phyloP scores from a whole-genome alignment of 2,888 invertebrate genomes.

The Pachliopta kotzebuea region DNA sequence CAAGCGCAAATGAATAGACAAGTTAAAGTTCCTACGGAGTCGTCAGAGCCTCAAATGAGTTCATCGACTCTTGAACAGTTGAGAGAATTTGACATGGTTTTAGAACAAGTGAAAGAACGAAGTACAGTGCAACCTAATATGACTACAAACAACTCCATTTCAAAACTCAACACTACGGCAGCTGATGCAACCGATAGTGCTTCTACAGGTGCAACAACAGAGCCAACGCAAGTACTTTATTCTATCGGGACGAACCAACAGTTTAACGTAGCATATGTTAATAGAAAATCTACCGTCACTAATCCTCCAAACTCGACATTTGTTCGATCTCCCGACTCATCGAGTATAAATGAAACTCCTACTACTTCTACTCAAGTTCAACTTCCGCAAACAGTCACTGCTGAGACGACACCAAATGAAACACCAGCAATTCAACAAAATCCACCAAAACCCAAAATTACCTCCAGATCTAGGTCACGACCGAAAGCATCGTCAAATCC shows the following conservation, averaged over 20 bases:
- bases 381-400: conserved; percentile 48
- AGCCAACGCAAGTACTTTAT: conserved; percentile 62
- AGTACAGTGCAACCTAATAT: conserved; percentile 82
- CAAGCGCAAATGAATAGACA: conserved; percentile 50
- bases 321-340: conserved; percentile 67
- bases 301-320: conserved; percentile 58
- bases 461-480: conserved; percentile 73
- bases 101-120: conserved; percentile 89
- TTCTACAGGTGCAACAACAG: conserved; percentile 45
- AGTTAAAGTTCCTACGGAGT: conserved; percentile 54
- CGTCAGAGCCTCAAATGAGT: conserved; percentile 83
- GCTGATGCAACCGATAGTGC: conserved; percentile 53
- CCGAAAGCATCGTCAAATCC: conserved; percentile 78
- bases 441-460: conserved; percentile 56
- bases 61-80: conserved; percentile 89
- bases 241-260: conserved; percentile 63
- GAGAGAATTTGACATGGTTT: conserved; percentile 89
- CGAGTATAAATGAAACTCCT: conserved; percentile 59
- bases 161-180: conserved; percentile 50
- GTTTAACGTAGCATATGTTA: conserved; percentile 66
- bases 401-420: conserved; percentile 50
- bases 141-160: conserved; percentile 43
- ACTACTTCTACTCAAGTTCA: conserved; percentile 55
- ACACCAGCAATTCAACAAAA: conserved; percentile 38
- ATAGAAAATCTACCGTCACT: conserved; percentile 60